These are phyloP conservation scores for Anabas testudineus DNA, from an alignment of 2,797 vertebrate species.

Conservation along the genomic window DNA sequence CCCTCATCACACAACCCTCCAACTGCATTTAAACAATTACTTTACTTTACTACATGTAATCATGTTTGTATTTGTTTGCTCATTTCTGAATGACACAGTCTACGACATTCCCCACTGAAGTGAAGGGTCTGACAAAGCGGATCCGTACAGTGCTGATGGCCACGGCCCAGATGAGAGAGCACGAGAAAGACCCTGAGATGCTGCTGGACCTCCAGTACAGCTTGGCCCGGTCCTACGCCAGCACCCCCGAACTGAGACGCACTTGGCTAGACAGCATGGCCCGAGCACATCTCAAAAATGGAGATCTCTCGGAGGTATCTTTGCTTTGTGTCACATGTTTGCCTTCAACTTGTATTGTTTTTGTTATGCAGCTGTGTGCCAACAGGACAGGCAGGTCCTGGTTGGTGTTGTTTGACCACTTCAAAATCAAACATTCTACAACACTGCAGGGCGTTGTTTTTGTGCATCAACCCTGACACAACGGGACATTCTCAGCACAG, in stretches of 20 bases:
- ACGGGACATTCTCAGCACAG: no score
- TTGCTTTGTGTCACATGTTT: background rate
- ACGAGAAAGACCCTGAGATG: slow-evolving; percentile 97
- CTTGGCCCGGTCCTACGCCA: slow-evolving; percentile 95
- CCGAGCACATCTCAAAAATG: slow-evolving; percentile 94
- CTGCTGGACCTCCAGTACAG: slow-evolving; percentile 97
- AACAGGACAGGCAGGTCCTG: background rate
- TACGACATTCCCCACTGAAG: slow-evolving; percentile 93
- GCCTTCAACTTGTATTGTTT: rapidly evolving
- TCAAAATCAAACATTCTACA: background rate
- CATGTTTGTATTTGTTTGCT: slow-evolving; percentile 4
- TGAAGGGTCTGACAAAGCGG: slow-evolving; percentile 95
- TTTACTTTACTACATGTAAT: no score
- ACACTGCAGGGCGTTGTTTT: background rate
- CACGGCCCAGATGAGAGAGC: slow-evolving; percentile 97
- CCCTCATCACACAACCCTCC: background rate
- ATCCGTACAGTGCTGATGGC: slow-evolving; percentile 98
- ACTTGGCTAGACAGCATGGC: slow-evolving; percentile 99
- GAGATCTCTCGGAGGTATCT: slow-evolving; percentile 94
- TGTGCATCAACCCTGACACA: no score
- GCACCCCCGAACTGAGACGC: slow-evolving; percentile 94
- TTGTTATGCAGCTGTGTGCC: no score
- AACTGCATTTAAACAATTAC: background rate
- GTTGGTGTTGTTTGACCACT: background rate
- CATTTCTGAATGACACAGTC: slow-evolving; percentile 73